Evolutionary conservation across 2,797 vertebrate species (phyloP).

Genomic region (Pangasius krempfi): DNA sequence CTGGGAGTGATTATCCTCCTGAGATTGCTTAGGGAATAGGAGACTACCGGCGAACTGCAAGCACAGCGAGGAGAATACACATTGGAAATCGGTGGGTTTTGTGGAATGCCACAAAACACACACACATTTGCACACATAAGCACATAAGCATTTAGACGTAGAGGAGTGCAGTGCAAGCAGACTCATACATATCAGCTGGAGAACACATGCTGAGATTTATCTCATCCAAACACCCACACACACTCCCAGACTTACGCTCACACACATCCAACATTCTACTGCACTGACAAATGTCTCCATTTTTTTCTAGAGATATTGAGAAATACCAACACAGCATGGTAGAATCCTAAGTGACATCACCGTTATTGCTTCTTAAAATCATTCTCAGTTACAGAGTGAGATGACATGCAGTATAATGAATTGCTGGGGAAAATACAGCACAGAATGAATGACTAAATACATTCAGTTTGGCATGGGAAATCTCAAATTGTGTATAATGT

Average conservation of each 20-base stretch:
- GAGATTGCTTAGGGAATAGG: constrained; percentile 56
- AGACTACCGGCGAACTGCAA: constrained; percentile 54
- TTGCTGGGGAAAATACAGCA: background rate
- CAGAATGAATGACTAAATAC: background rate
- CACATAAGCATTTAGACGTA: constrained; percentile 1
- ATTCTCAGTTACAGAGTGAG: background rate
- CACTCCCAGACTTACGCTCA: background rate
- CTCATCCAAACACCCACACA: constrained; percentile 17
- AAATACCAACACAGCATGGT: constrained; percentile 2
- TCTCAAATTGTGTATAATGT: background rate
- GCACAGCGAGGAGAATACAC: constrained; percentile 36
- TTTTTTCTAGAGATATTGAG: background rate
- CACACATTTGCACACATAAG: background rate
- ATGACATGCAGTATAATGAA: background rate
- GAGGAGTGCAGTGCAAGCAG: constrained; percentile 21
- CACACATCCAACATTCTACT: constrained; percentile 1
- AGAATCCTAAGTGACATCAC: background rate
- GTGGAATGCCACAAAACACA: background rate
- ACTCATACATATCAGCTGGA: constrained; percentile 9
- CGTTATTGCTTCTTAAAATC: constrained; percentile 10
- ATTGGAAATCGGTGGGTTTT: constrained; percentile 33
- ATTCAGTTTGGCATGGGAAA: background rate
- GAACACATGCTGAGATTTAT: constrained; percentile 30
- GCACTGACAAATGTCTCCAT: background rate
- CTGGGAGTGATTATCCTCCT: constrained; percentile 54